These are phyloP conservation scores for Vicugna pacos DNA, from an alignment of 2,113 vertebrate species.

Conservation along the genomic window DNA sequence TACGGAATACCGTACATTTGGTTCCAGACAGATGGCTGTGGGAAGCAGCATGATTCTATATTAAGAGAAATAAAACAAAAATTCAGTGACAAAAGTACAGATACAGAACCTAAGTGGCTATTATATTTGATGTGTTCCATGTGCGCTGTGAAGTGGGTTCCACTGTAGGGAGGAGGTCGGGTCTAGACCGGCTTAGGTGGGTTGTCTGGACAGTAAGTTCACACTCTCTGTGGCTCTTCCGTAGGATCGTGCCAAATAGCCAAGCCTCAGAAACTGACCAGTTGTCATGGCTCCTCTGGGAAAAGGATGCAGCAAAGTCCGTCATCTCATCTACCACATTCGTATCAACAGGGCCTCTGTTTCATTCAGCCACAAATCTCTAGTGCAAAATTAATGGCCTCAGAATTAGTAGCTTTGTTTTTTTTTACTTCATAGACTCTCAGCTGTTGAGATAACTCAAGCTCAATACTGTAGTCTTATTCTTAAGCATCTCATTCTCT, in stretches of 20 bases:
- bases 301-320: background rate
- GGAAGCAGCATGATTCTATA: constrained; percentile 88
- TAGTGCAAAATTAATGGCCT: background rate
- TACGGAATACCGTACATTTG: constrained; percentile 87
- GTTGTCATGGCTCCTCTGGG: background rate
- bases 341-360: background rate
- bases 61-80: constrained; percentile 42
- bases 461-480: constrained; percentile 37
- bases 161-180: background rate
- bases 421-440: background rate
- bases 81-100: background rate
- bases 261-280: background rate
- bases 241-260: background rate
- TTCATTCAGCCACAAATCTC: constrained; percentile 26
- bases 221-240: background rate
- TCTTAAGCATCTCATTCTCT: background rate
- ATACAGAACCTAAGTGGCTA: background rate
- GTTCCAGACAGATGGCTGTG: constrained; percentile 88
- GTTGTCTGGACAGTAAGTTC: background rate
- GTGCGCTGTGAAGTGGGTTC: background rate
- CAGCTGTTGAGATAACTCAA: background rate
- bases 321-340: background rate
- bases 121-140: background rate
- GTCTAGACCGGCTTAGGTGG: background rate
- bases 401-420: background rate